A percentile compares a stretch with the other conserved stretches of the same genome.
phyloP scores from a whole-genome alignment of 2,888 invertebrate genomes.

The Orthosia gothica region DNA sequence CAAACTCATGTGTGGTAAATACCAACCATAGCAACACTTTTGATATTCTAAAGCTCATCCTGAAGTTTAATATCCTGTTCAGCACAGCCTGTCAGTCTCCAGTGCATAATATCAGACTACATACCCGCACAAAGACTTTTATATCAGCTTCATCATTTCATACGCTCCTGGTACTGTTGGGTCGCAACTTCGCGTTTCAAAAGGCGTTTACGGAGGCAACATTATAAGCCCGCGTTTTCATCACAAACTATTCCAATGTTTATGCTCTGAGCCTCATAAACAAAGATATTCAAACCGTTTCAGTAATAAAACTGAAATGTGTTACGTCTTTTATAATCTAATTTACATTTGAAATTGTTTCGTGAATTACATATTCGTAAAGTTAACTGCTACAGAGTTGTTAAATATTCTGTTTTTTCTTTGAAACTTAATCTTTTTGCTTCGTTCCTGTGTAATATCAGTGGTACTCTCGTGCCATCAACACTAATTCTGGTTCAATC shows the following conservation, averaged over 20 bases:
- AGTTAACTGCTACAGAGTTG: slow-evolving; percentile 21
- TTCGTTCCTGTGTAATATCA: slow-evolving; percentile 28
- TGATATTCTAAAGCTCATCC: slow-evolving; percentile 28
- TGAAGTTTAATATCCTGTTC: slow-evolving; percentile 51
- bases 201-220: slow-evolving; percentile 56
- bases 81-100: slow-evolving; percentile 43
- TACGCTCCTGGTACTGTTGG: slow-evolving; percentile 37
- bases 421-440: slow-evolving; percentile 23
- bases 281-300: slow-evolving; percentile 35
- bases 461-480: slow-evolving; percentile 18
- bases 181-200: slow-evolving; percentile 50
- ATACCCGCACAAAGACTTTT: slow-evolving; percentile 56
- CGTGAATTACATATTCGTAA: slow-evolving; percentile 30
- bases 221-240: slow-evolving; percentile 55
- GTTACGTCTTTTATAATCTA: slow-evolving; percentile 17
- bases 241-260: slow-evolving; percentile 58
- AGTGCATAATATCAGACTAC: slow-evolving; percentile 42
- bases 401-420: slow-evolving; percentile 44
- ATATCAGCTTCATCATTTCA: slow-evolving; percentile 61
- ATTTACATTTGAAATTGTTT: slow-evolving; percentile 42
- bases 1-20: neutral
- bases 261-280: slow-evolving; percentile 50
- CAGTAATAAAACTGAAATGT: slow-evolving; percentile 41
- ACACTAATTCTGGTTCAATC: slow-evolving; percentile 58
- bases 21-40: slow-evolving; percentile 5